Base-by-base conservation (phyloP, 2,888 invertebrate species). In the Andricus quercusramuli region DNA sequence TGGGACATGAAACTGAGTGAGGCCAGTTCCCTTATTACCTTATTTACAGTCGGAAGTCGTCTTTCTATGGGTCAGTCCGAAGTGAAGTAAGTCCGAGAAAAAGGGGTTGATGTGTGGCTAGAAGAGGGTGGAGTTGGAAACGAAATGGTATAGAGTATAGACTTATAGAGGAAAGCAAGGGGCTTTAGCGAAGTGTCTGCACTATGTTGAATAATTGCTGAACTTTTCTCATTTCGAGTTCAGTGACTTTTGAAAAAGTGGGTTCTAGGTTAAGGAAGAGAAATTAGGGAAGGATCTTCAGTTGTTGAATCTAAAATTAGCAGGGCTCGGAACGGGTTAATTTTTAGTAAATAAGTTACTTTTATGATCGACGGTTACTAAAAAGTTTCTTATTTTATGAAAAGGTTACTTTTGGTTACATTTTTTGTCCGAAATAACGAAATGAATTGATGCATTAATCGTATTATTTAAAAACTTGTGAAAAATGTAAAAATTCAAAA, bases 21-120 rank as follows among this genome's bases (percentile, higher is more conserved):
- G 41, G 76, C 62, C 65, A 62, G 74, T 62, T 44, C 56, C 62
- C 65, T 76, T 76, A 76, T 74, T 79, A 79, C n/a, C 41, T 66
- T 66, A 41, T 66, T 41, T 22, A 13, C 67, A 67, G 67, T 37
- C 22, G 67, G 41, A 67, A 67, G 41, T 67, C n/a, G 66, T 65
- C 65, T 20, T 65, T 32, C 65, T 65, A 8, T 37, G 17, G 65
- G 65, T 66, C 66, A 37, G 37, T n/a, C n/a, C 67, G 13, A 41
- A 41, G 37, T 67, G 15, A 22, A 77, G 65, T 44, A 67, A 37
- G 56, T 51, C 9, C 15, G 37, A 59, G 13, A 41, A 62, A 32
- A 62, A 79, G 47, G 32, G 11, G n/a, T 78, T 44, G n/a, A 37
- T 56, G 29, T 29, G 64, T 64, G 64, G 64, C 17, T 59, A 80